phyloP scores from a whole-genome alignment of 2,888 invertebrate genomes.

The Ashinkailepas kermadecensis region DNA sequence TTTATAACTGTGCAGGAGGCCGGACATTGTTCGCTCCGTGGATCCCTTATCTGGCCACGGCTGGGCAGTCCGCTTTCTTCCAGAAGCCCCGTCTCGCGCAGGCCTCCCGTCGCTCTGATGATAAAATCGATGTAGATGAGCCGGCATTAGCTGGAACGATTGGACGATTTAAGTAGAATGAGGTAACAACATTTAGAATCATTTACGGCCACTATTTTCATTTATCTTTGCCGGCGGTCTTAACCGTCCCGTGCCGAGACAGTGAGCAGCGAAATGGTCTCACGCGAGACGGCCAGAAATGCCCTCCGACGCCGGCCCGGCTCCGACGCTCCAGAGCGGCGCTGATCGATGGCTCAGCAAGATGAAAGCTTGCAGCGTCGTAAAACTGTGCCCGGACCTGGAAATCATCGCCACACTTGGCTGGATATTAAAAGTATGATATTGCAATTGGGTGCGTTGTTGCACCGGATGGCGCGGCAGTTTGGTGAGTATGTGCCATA shows the following conservation, averaged over 20 bases:
- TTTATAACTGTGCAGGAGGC: neutral
- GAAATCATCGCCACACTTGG: neutral
- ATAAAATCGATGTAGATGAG: conserved; percentile 23
- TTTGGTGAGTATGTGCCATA: too few relatives aligned
- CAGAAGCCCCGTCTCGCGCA: neutral
- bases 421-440: neutral
- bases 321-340: too few relatives aligned
- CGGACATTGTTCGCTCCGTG: neutral
- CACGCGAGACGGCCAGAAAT: neutral
- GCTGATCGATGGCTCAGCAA: neutral
- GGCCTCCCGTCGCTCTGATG: conserved; percentile 3
- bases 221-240: conserved; percentile 9
- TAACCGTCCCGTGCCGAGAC: neutral
- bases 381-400: neutral
- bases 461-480: too few relatives aligned
- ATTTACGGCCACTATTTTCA: conserved; percentile 18
- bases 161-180: conserved; percentile 15
- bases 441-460: neutral
- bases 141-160: conserved; percentile 16
- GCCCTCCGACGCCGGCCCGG: too few relatives aligned
- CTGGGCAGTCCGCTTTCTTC: neutral
- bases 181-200: conserved; percentile 23
- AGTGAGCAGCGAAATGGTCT: neutral
- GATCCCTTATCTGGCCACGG: neutral
- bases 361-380: conserved; percentile 5